These are phyloP conservation scores for Oryzias sinensis DNA, from an alignment of 2,797 vertebrate species.

Conservation along the genomic window DNA sequence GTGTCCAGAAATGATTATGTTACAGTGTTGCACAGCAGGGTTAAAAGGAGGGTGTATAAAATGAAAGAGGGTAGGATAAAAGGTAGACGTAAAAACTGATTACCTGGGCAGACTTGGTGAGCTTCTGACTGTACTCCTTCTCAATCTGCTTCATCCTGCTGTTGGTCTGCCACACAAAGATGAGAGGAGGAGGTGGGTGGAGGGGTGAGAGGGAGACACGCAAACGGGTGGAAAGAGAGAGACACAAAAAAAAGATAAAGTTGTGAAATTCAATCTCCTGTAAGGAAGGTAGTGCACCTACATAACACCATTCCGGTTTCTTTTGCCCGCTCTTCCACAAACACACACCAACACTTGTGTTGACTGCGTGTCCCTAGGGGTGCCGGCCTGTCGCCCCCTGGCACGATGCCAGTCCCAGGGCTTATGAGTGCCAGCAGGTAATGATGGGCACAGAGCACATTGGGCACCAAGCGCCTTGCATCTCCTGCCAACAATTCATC, in stretches of 20 bases:
- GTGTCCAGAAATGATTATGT: conserved; percentile 13
- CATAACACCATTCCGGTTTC: conserved; percentile 32
- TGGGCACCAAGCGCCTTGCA: conserved; percentile 80
- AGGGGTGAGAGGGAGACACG: conserved; percentile 51
- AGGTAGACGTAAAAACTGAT: conserved; percentile 51
- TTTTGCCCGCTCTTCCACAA: conserved; percentile 55
- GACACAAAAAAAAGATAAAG: conserved; percentile 40
- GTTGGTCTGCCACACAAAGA: conserved; percentile 83
- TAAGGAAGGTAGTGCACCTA: conserved; percentile 67
- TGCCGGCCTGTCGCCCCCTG: conserved; percentile 74
- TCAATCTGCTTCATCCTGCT: conserved; percentile 88
- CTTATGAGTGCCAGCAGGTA: conserved; percentile 82
- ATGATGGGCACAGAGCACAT: conserved; percentile 73
- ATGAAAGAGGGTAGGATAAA: conserved; percentile 21
- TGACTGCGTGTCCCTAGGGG: conserved; percentile 77
- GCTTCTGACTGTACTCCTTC: conserved; percentile 85
- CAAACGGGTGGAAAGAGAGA: conserved; percentile 50
- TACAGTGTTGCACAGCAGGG: conserved; percentile 20
- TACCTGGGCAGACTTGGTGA: conserved; percentile 87
- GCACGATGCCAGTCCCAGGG: conserved; percentile 77
- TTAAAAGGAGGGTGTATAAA: conserved; percentile 40
- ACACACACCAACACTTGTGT: conserved; percentile 61
- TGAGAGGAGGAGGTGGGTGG: conserved; percentile 36
- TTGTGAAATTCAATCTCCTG: conserved; percentile 74
- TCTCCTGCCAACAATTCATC: conserved; percentile 90